Evolutionary conservation across 2,797 vertebrate genomes (phyloP), one percentile per base, ranked within the genome.

Genomic region (Labroides dimidiatus): DNA sequence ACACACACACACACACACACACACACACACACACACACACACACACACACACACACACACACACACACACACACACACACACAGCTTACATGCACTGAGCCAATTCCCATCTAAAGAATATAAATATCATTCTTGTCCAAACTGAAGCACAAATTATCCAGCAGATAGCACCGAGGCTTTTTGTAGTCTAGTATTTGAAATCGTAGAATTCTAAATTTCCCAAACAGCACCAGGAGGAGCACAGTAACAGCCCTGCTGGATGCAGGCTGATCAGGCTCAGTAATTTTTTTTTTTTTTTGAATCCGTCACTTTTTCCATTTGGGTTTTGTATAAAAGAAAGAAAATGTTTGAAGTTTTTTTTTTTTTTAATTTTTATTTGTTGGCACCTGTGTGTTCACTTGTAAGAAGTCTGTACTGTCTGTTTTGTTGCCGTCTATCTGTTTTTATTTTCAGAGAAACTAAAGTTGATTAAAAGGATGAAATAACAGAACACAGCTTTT

Each of bases 381-480:
- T 89, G 87, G 88, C 90, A 93, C 92, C 89, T 89, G 72, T 79
- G 81, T 39, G 58, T 80, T 90, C 78, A 88, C 82, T 16, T 79
- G 80, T 91, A 80, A 49, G 75, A 77, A 68, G 64, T 88, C 73
- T 87, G 87, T 91, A 78, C 51, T 16, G 81, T 91, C 72, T 82
- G 79, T 82, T 82, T 85, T 11, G 74, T 91, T 86, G 59, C 77
- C 50, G 81, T 89, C 56, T 84, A 80, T 88, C 21, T 70, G 47
- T 64, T 36, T 23, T 72, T 55, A 47, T 61, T 62, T 77, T 57
- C 75, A 84, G 80, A 91, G 81, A 84, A 87, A 90, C 80, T 82
- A 83, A 92, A 84, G 77, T 75, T 87, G 74, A 91, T 93, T 90
- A 89, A 91, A 87, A 82, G 37, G 60, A 86, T 89, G 63, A 86